Percentiles rank a stretch among this genome's conserved stretches.
Conservation (phyloP, 2,113 vertebrate genomes). For the Zapornia atra region DNA sequence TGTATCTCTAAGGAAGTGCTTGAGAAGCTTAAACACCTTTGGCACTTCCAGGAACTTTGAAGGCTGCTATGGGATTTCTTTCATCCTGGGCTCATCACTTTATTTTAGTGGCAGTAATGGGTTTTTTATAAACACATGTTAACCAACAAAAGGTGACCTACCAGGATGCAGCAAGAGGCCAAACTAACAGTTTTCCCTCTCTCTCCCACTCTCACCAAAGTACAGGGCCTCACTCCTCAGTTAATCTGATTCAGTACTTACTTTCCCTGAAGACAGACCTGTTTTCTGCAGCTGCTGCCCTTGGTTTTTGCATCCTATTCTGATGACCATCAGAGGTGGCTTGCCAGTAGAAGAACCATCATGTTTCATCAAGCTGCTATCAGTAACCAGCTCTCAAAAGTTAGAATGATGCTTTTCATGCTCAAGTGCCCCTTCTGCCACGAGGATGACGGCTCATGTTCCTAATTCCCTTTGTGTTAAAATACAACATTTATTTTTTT, state of each 20-base stretch:
- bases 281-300: neutral
- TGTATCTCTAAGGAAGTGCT: neutral
- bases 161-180: neutral
- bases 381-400: neutral
- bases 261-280: neutral
- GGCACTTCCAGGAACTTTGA: neutral
- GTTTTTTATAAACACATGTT: neutral
- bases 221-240: neutral
- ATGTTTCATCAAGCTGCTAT: neutral
- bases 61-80: neutral
- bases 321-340: neutral
- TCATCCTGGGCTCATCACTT: neutral
- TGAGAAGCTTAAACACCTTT: neutral
- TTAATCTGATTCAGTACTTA: neutral
- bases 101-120: neutral
- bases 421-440: neutral
- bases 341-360: neutral
- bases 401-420: neutral
- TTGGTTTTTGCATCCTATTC: neutral
- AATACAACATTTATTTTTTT: neutral
- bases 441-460: neutral
- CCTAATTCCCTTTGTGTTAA: neutral
- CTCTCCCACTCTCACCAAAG: neutral
- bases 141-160: neutral
- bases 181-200: neutral